These are phyloP conservation scores for Prionailurus bengalensis DNA, from an alignment of 2,113 vertebrate species.

Conservation along the genomic window DNA sequence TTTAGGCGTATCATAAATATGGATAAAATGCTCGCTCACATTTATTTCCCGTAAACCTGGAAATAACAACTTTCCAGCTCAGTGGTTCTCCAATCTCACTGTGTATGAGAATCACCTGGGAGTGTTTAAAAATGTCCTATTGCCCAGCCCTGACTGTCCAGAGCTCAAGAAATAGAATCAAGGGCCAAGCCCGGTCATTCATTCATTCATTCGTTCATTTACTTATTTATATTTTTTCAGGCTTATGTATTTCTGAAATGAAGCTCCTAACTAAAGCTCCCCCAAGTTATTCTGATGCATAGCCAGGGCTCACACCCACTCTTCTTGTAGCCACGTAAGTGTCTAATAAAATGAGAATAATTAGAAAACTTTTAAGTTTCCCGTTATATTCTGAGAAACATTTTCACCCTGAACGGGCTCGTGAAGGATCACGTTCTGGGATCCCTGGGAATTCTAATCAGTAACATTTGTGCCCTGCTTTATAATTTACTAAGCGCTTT, in stretches of 20 bases:
- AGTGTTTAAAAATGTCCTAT: constrained; percentile 40
- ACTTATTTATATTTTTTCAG: neutral
- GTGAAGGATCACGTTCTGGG: neutral
- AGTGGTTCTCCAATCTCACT: neutral
- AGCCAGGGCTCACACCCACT: neutral
- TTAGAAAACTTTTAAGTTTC: constrained; percentile 57
- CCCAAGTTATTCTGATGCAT: neutral
- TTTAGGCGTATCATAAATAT: constrained; percentile 29
- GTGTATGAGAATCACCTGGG: neutral
- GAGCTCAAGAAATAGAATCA: constrained; percentile 1
- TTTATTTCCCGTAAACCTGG: neutral
- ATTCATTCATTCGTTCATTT: no score
- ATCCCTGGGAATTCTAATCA: neutral
- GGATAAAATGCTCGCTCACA: constrained; percentile 27
- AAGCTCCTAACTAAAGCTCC: constrained; percentile 10
- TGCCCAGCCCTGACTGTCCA: neutral
- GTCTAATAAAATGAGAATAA: constrained; percentile 53
- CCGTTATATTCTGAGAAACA: constrained; percentile 17
- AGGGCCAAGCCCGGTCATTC: neutral
- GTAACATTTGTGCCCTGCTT: neutral
- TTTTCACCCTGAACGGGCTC: neutral
- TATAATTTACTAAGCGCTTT: neutral
- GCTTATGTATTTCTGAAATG: neutral
- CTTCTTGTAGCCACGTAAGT: neutral
- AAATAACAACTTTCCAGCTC: constrained; percentile 47